Conservation (phyloP, 1,140 invertebrate genomes). For the Melanaphis sacchari region DNA sequence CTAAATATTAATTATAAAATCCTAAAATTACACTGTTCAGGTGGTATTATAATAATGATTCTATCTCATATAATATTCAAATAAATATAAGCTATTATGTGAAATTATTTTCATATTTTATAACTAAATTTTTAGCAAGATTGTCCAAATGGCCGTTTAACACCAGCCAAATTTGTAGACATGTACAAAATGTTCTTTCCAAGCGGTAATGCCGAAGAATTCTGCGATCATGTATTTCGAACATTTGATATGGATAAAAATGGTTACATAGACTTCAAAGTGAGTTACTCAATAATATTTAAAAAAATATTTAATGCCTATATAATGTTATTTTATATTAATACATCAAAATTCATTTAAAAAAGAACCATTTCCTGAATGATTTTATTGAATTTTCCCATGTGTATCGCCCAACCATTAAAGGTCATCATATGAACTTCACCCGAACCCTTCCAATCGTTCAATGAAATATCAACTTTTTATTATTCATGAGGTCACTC, state of each 20-base stretch:
- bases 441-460: constrained; percentile 14
- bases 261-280: constrained; percentile 97
- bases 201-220: constrained; percentile 96
- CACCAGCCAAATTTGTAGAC: constrained; percentile 98
- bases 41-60: constrained; percentile 9
- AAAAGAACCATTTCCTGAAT: not conserved
- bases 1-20: not conserved
- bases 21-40: not conserved
- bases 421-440: constrained; percentile 46
- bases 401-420: not conserved
- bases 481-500: constrained; percentile 5
- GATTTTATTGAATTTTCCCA: constrained; percentile 28
- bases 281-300: constrained; percentile 64
- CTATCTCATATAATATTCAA: not conserved
- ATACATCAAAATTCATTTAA: not conserved
- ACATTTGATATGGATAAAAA: constrained; percentile 99
- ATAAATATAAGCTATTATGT: not conserved
- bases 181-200: constrained; percentile 99
- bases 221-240: constrained; percentile 98
- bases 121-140: constrained; percentile 82
- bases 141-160: constrained; percentile 96
- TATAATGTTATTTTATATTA: not conserved
- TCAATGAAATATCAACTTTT: constrained; percentile 30
- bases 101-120: not conserved
- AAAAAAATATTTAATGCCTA: not conserved